These are phyloP conservation scores for Zosterops hypoxanthus DNA, from an alignment of 2,113 vertebrate species.

Conservation along the genomic window DNA sequence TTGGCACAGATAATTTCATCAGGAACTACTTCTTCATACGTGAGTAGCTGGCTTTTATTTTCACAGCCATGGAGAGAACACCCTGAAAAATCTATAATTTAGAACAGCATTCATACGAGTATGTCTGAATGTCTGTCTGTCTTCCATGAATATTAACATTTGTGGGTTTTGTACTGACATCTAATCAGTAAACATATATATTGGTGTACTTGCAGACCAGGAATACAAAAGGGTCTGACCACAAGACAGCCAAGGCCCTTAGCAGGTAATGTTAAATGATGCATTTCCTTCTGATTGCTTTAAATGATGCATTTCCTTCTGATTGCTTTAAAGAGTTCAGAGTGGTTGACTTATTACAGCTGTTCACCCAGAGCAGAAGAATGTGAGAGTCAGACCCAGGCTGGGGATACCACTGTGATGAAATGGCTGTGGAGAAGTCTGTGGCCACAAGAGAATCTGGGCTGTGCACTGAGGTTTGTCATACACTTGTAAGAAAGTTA, in stretches of 20 bases:
- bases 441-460: not conserved
- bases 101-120: not conserved
- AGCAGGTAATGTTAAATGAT: not conserved
- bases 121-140: not conserved
- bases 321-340: not conserved
- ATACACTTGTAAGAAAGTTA: not conserved
- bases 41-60: not conserved
- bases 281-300: not conserved
- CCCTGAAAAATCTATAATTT: not conserved
- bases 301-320: not conserved
- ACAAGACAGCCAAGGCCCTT: not conserved
- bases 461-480: not conserved
- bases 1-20: not conserved
- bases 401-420: not conserved
- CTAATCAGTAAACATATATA: not conserved
- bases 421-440: not conserved
- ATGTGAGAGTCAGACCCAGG: not conserved
- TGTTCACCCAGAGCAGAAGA: not conserved
- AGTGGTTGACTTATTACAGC: not conserved
- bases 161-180: not conserved
- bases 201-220: not conserved
- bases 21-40: not conserved
- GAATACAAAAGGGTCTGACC: not conserved
- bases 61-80: not conserved
- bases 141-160: not conserved